phyloP scores from a whole-genome alignment of 2,797 vertebrate genomes.

The Lacerta bilineata region DNA sequence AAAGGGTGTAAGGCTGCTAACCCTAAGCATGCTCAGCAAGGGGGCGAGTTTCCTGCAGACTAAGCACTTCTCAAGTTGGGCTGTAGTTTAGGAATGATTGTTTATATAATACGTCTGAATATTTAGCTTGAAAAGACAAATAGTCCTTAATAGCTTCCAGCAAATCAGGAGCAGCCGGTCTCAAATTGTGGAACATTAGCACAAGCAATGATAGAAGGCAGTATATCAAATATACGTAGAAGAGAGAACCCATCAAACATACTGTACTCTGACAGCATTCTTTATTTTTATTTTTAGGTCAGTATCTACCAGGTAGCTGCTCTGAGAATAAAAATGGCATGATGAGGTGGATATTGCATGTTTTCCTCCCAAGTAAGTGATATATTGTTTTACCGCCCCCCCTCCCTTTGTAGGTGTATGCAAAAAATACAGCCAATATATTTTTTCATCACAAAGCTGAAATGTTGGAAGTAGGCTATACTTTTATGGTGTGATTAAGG shows the following conservation, averaged over 20 bases:
- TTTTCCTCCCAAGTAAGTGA: conserved; percentile 13
- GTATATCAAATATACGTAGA: neutral
- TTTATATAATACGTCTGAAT: neutral
- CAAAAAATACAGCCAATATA: neutral
- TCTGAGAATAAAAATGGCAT: conserved; percentile 28
- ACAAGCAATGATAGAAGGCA: neutral
- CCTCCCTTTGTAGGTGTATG: neutral
- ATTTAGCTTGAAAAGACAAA: conserved; percentile 4
- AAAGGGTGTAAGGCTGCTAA: neutral
- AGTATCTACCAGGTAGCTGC: conserved; percentile 19
- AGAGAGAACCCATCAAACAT: neutral
- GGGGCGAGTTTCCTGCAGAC: neutral
- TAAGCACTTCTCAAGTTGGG: neutral
- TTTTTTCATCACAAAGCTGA: conserved; percentile 1
- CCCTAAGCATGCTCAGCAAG: neutral
- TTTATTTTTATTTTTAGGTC: conserved; percentile 27
- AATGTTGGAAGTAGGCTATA: conserved; percentile 2
- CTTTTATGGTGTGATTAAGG: conserved; percentile 5
- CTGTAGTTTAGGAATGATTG: neutral
- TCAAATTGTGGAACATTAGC: neutral
- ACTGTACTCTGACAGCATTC: neutral
- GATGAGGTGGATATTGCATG: neutral
- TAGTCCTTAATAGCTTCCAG: neutral
- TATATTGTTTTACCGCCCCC: neutral
- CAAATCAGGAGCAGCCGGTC: conserved; percentile 8